phyloP scores from a whole-genome alignment of 2,888 invertebrate genomes.

The Coenonympha arcania region DNA sequence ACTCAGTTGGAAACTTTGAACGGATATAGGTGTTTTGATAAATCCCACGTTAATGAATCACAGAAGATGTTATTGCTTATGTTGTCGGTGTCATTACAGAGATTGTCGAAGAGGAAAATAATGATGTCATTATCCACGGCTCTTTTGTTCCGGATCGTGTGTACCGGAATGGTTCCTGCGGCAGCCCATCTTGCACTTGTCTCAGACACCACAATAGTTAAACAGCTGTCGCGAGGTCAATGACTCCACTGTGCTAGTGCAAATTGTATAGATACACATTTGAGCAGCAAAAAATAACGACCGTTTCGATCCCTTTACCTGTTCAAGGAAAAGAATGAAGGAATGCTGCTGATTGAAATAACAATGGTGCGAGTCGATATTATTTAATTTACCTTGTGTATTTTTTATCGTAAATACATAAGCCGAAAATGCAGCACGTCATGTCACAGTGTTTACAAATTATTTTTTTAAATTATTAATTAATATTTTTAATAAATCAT shows the following conservation, averaged over 20 bases:
- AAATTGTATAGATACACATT: slow-evolving; percentile 68
- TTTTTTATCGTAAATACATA: neutral
- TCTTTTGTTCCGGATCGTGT: slow-evolving; percentile 64
- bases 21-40: slow-evolving; percentile 2
- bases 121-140: slow-evolving; percentile 66
- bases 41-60: slow-evolving; percentile 15
- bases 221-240: slow-evolving; percentile 70
- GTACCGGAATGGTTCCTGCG: slow-evolving; percentile 58
- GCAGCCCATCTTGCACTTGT: slow-evolving; percentile 58
- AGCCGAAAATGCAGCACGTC: too few relatives aligned
- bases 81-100: slow-evolving; percentile 38
- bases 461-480: too few relatives aligned
- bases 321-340: neutral
- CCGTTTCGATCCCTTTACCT: slow-evolving; percentile 33
- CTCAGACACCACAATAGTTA: slow-evolving; percentile 55
- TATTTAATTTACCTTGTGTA: too few relatives aligned
- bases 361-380: neutral
- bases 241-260: slow-evolving; percentile 60
- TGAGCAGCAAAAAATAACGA: slow-evolving; percentile 59
- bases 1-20: neutral
- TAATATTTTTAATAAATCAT: too few relatives aligned
- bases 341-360: neutral
- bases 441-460: too few relatives aligned
- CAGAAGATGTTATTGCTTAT: slow-evolving; percentile 14
- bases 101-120: slow-evolving; percentile 49